Percentiles rank a stretch among this genome's conserved stretches.
These are phyloP conservation scores for Eurytemora carolleeae DNA, from an alignment of 1,140 invertebrate genomes.

Conservation along the genomic window DNA sequence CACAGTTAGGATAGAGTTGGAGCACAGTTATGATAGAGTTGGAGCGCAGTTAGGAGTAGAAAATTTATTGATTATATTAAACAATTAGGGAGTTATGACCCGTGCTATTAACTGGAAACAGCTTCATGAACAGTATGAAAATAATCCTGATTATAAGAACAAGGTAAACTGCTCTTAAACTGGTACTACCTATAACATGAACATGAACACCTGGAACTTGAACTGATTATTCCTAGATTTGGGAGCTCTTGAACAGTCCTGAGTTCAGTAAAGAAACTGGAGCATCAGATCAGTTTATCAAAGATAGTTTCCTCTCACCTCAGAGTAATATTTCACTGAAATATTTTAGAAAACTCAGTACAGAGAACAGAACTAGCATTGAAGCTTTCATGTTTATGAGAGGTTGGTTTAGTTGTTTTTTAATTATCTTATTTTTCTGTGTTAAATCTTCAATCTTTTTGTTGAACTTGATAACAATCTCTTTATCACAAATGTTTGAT, in stretches of 20 bases:
- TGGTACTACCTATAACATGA: too few relatives aligned
- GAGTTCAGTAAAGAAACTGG: not conserved
- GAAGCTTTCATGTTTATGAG: not conserved
- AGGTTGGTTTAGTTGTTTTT: constrained; percentile 27
- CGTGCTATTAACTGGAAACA: constrained; percentile 82
- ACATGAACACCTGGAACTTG: too few relatives aligned
- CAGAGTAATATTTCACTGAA: not conserved
- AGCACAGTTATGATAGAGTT: too few relatives aligned
- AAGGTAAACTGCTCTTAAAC: too few relatives aligned
- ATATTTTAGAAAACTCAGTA: not conserved
- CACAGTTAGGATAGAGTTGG: too few relatives aligned
- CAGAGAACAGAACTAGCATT: not conserved
- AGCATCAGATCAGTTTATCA: not conserved
- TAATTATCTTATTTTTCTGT: constrained; percentile 97
- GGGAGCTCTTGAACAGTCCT: too few relatives aligned
- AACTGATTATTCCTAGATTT: too few relatives aligned
- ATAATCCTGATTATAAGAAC: constrained; percentile 57
- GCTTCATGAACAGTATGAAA: constrained; percentile 66
- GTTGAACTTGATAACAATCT: constrained; percentile 56
- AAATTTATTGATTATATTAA: too few relatives aligned
- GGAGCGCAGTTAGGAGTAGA: too few relatives aligned
- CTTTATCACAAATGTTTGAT: too few relatives aligned
- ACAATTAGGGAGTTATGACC: constrained; percentile 81
- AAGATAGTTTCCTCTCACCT: not conserved
- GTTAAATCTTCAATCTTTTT: constrained; percentile 86